Evolutionary conservation across 2,888 invertebrate species (phyloP).

Genomic region (Sarcophaga caerulescens): DNA sequence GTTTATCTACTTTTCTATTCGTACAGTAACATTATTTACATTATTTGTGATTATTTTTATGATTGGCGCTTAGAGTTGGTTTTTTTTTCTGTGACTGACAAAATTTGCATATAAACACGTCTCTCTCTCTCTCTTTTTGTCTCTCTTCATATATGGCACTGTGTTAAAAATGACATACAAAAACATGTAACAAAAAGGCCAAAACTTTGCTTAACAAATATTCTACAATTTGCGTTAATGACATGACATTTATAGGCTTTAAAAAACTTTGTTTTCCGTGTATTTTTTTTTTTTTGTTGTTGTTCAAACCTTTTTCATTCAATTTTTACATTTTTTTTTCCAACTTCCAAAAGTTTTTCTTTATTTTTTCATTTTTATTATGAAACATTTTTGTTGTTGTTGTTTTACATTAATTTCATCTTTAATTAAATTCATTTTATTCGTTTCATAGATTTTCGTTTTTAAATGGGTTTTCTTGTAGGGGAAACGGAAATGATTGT

Average conservation of each 20-base stretch:
- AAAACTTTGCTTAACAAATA: slow-evolving; percentile 24
- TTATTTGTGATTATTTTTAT: slow-evolving; percentile 32
- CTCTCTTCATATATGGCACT: background rate
- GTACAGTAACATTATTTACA: slow-evolving; percentile 21
- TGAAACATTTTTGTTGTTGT: slow-evolving; percentile 4
- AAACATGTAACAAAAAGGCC: background rate
- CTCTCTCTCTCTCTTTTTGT: too few relatives aligned
- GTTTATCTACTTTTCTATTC: background rate
- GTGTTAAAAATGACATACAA: background rate
- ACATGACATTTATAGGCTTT: slow-evolving; percentile 45
- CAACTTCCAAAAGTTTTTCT: background rate
- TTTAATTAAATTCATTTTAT: background rate
- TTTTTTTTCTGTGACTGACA: background rate
- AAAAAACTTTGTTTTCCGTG: background rate
- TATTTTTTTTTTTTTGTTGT: too few relatives aligned
- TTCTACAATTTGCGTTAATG: slow-evolving; percentile 36
- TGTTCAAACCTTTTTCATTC: too few relatives aligned
- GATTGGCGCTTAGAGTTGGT: background rate
- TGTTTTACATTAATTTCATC: background rate
- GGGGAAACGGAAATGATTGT: background rate
- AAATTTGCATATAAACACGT: slow-evolving; percentile 49
- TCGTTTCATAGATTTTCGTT: background rate
- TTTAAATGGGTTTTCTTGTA: background rate
- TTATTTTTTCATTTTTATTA: background rate
- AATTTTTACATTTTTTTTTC: too few relatives aligned